A percentile compares a stretch with the other conserved stretches of the same genome.
Conservation (phyloP, 2,797 vertebrate genomes). For the Neosalanx taihuensis region DNA sequence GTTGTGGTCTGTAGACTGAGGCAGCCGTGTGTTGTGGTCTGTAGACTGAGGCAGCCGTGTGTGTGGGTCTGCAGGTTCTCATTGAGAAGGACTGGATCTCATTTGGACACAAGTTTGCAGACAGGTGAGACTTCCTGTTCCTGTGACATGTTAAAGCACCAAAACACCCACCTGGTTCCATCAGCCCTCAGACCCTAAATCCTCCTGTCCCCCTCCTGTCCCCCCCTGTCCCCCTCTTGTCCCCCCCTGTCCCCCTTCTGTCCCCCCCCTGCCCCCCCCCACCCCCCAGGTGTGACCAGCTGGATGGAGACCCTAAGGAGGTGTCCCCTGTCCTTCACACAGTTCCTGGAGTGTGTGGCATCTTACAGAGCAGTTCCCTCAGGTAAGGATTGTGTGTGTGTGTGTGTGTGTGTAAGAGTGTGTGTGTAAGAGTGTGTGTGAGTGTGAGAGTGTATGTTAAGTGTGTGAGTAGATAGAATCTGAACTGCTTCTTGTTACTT, state of each 20-base stretch:
- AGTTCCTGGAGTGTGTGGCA: conserved; percentile 97
- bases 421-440: too few species aligned
- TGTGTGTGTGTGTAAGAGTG: too few species aligned
- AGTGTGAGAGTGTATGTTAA: background rate
- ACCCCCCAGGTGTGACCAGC: conserved; percentile 85
- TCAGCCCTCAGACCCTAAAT: too few species aligned
- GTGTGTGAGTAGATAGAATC: background rate
- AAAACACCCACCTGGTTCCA: too few species aligned
- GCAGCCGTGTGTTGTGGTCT: too few species aligned
- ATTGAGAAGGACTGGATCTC: conserved; percentile 99
- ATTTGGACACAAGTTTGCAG: conserved; percentile 97
- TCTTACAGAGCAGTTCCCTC: conserved; percentile 91
- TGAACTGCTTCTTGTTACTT: background rate
- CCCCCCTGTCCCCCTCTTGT: background rate
- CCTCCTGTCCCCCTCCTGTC: conserved; percentile 3
- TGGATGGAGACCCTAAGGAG: conserved; percentile 93
- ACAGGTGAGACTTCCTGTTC: conserved; percentile 76
- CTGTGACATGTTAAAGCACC: too few species aligned
- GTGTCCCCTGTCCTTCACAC: conserved; percentile 94
- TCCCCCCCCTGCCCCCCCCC: background rate
- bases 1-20: too few species aligned
- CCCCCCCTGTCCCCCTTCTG: background rate
- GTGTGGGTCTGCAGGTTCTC: conserved; percentile 75
- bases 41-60: background rate
- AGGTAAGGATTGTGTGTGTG: conserved; percentile 45